Conservation (phyloP, 2,797 vertebrate genomes). For the Distichodus sexfasciatus region DNA sequence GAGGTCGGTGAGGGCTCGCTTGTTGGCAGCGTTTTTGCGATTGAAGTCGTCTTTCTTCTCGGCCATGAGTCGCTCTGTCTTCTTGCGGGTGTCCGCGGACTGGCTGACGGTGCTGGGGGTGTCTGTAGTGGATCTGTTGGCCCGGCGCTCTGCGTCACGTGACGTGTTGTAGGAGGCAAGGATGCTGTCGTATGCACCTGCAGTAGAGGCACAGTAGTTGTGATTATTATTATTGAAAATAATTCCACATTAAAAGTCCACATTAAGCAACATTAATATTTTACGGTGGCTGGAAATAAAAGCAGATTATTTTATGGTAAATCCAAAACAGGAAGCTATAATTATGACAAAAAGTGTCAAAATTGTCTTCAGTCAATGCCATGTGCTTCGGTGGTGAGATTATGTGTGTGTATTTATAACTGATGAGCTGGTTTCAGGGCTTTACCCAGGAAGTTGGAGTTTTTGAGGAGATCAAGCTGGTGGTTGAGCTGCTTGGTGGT, state of each 20-base stretch:
- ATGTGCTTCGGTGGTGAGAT: no score
- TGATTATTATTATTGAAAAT: background rate
- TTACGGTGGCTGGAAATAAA: no score
- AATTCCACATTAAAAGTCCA: background rate
- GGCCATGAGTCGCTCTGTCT: slow-evolving; percentile 76
- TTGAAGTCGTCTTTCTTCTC: slow-evolving; percentile 83
- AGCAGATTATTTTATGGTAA: no score
- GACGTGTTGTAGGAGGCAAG: slow-evolving; percentile 82
- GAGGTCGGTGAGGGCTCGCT: slow-evolving; percentile 79
- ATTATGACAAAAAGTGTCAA: no score
- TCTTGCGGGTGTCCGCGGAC: slow-evolving; percentile 79
- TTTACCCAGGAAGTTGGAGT: slow-evolving; percentile 93
- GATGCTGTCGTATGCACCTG: slow-evolving; percentile 95
- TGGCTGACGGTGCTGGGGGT: slow-evolving; percentile 80
- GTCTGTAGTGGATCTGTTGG: slow-evolving; percentile 76
- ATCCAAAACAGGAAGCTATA: no score
- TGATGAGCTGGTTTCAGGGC: slow-evolving; percentile 28
- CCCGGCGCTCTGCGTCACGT: slow-evolving; percentile 76
- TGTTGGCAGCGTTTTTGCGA: slow-evolving; percentile 84
- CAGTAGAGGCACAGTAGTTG: background rate
- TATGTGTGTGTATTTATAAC: background rate
- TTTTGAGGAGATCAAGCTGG: slow-evolving; percentile 87
- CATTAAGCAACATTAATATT: background rate
- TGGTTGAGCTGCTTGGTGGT: slow-evolving; percentile 81
- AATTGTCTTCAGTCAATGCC: no score